phyloP scores from a whole-genome alignment of 1,140 invertebrate genomes.

The Paraescarpia echinospica region DNA sequence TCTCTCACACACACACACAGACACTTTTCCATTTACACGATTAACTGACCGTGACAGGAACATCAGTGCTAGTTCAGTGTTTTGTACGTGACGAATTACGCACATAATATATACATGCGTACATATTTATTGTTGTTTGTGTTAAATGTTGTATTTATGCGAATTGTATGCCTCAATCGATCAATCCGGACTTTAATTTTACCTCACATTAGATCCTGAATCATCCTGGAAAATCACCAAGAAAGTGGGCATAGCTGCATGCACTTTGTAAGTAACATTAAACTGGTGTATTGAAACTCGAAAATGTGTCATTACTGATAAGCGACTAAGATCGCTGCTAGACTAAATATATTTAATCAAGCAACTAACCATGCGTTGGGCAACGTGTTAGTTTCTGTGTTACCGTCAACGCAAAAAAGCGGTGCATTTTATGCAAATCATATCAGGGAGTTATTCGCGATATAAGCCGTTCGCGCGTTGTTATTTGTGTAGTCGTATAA shows the following conservation, averaged over 20 bases:
- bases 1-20: too few relatives aligned
- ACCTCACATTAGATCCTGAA: neutral
- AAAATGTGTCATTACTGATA: neutral
- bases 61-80: too few relatives aligned
- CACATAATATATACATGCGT: neutral
- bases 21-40: too few relatives aligned
- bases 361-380: neutral
- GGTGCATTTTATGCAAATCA: neutral
- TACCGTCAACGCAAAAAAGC: neutral
- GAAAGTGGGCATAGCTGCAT: neutral
- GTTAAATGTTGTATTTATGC: neutral
- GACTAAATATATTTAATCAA: neutral
- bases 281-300: neutral
- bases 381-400: neutral
- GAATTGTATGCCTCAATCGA: neutral
- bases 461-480: neutral
- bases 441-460: neutral
- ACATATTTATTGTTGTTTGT: neutral
- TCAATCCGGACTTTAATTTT: neutral
- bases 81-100: too few relatives aligned
- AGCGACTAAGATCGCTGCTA: neutral
- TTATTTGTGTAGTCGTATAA: neutral
- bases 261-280: neutral
- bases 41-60: too few relatives aligned
- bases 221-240: neutral